phyloP scores from a whole-genome alignment of 2,888 invertebrate species.

The Trichopoda pennipes region DNA sequence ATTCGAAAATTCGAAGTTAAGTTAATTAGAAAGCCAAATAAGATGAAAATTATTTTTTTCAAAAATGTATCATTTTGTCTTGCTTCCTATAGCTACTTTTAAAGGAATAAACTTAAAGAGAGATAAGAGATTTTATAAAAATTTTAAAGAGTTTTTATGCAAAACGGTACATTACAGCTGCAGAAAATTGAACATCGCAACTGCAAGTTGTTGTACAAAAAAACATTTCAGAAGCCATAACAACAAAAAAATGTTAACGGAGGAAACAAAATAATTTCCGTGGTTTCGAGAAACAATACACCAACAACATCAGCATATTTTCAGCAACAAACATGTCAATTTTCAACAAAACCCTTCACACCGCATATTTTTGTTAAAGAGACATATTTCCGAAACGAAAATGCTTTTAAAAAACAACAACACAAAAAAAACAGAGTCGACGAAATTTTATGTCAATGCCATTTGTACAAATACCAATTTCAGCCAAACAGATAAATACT shows the following conservation, averaged over 20 bases:
- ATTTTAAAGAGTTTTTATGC: too few relatives aligned
- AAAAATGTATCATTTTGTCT: too few relatives aligned
- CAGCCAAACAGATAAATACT: conserved; percentile 1
- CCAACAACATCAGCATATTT: background rate
- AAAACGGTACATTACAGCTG: background rate
- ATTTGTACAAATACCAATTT: conserved; percentile 27
- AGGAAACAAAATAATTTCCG: background rate
- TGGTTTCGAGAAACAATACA: background rate
- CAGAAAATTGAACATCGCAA: background rate
- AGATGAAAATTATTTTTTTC: too few relatives aligned
- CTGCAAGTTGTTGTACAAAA: too few relatives aligned
- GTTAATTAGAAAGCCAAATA: too few relatives aligned
- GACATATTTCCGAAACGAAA: background rate
- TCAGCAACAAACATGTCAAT: background rate
- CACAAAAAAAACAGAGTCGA: conserved; percentile 1
- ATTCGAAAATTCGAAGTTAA: too few relatives aligned
- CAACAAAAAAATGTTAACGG: background rate
- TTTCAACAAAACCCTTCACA: background rate
- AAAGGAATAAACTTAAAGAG: too few relatives aligned
- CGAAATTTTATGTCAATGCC: conserved; percentile 52
- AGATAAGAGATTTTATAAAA: too few relatives aligned
- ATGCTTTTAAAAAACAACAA: conserved; percentile 4
- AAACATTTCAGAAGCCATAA: background rate
- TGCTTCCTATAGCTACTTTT: too few relatives aligned
- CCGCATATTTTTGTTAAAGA: background rate